These are phyloP conservation scores for Geotrupes spiniger DNA, from an alignment of 2,888 invertebrate genomes.

Conservation along the genomic window DNA sequence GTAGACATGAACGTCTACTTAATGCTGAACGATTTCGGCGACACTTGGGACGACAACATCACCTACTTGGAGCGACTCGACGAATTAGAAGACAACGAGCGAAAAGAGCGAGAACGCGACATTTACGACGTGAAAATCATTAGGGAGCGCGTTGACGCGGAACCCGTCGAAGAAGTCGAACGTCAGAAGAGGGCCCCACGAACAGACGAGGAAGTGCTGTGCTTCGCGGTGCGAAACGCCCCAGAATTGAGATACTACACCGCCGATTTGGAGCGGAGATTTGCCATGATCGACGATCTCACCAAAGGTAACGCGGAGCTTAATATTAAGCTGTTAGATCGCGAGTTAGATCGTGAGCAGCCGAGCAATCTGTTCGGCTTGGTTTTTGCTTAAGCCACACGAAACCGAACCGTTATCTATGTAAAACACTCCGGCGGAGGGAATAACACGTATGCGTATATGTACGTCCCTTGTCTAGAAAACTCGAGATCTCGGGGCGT, in stretches of 20 bases:
- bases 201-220: conserved; percentile 11
- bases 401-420: no score
- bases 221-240: conserved; percentile 12
- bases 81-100: conserved; percentile 2
- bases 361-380: no score
- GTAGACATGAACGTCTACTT: conserved; percentile 26
- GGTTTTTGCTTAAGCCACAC: no score
- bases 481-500: no score
- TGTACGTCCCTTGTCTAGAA: no score
- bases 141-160: conserved; percentile 5
- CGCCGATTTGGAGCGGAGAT: conserved; percentile 9
- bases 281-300: conserved; percentile 10
- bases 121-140: conserved; percentile 35
- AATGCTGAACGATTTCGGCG: conserved; percentile 24
- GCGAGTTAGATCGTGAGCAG: no score
- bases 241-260: conserved; percentile 6
- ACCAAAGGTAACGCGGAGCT: conserved; percentile 9
- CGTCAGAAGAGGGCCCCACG: background rate
- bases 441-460: no score
- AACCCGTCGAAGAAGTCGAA: background rate
- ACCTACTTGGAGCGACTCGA: conserved; percentile 2
- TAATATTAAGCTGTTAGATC: no score
- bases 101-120: conserved; percentile 28
- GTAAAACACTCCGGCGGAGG: no score
- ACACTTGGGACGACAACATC: conserved; percentile 29